Base-by-base conservation (phyloP, 1,140 invertebrate species). In the Euglossa dilemma region DNA sequence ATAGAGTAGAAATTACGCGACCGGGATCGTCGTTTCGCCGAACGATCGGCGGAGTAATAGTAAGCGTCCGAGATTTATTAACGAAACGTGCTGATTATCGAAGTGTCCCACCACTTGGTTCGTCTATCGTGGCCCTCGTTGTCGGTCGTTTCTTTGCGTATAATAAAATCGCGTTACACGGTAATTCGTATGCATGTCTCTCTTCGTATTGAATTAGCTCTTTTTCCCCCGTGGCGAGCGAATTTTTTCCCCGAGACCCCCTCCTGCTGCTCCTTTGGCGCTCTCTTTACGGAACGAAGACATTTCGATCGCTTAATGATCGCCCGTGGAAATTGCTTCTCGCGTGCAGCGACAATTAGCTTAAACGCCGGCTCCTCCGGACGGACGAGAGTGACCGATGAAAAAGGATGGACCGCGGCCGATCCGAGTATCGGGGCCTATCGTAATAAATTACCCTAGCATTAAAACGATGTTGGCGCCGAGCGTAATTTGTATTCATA, bases 401-500 rank as follows among this genome's bases (percentile, higher is more conserved):
- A 18, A 78, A 45, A 69, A 18, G 5, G 36, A 36, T 36, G 36
- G 36, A 36, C 36, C 36, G 36, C 36, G 4, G 36, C 36, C 36
- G 25, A 74, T 59, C 20, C 57, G 23, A 36, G 18, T 6, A 18
- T 59, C 50, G 50, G 20, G 56, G 25, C 43, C 61, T 36, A 75
- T 57, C 72, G 71, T 75, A n/a, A 75, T 81, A 76, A 81, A 81
- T 82, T 82, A 43, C 20, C 50, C 45, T 0, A 1, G 23, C 25
- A 69, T 81, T 76, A 77, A 82, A 67, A 69, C 70, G 66, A 77
- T 69, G 52, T 77, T 67, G 73, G 80, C 52, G 73, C 73, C 80
- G 52, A n/a, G 72, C 0, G 73, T 56, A 69, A 82, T 82, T 82
- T 82, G 80, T 82, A 82, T 76, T 76, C 73, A 76, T 50, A 67